phyloP scores from a whole-genome alignment of 1,140 invertebrate species.

The Bicyclus anynana region DNA sequence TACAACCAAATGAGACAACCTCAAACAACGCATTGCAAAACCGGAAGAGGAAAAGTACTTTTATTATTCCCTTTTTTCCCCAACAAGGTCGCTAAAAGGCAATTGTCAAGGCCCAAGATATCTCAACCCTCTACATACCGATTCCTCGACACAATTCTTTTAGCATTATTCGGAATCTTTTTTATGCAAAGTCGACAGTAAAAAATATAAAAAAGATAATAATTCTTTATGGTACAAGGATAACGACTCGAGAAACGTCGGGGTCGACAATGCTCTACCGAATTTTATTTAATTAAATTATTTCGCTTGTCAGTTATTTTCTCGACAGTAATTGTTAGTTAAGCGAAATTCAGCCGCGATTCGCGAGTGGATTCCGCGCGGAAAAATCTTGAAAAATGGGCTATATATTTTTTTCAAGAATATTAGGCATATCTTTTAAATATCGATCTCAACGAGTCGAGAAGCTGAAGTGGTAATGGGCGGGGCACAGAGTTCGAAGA shows the following conservation, averaged over 20 bases:
- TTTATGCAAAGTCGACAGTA: constrained; percentile 14
- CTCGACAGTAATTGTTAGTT: background rate
- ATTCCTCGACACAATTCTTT: background rate
- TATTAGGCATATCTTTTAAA: too few relatives aligned
- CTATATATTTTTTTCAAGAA: too few relatives aligned
- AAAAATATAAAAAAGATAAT: constrained; percentile 9
- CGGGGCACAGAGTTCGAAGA: too few relatives aligned
- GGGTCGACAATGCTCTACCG: background rate
- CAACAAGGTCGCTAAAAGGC: background rate
- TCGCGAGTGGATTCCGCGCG: too few relatives aligned
- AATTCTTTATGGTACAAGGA: constrained; percentile 3
- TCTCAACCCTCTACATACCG: background rate
- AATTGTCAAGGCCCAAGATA: background rate
- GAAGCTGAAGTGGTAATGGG: too few relatives aligned
- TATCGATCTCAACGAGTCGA: too few relatives aligned
- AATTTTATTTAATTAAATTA: constrained; percentile 7
- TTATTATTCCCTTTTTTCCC: background rate
- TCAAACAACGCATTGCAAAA: background rate
- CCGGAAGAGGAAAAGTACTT: background rate
- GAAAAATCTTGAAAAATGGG: too few relatives aligned
- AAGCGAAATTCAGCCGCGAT: too few relatives aligned
- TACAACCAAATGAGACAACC: background rate
- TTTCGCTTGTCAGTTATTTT: background rate
- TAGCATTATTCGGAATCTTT: background rate
- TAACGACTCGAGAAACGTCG: constrained; percentile 8